Base-by-base conservation (phyloP, 1,140 invertebrate genomes). In the Thaumatotibia leucotreta region DNA sequence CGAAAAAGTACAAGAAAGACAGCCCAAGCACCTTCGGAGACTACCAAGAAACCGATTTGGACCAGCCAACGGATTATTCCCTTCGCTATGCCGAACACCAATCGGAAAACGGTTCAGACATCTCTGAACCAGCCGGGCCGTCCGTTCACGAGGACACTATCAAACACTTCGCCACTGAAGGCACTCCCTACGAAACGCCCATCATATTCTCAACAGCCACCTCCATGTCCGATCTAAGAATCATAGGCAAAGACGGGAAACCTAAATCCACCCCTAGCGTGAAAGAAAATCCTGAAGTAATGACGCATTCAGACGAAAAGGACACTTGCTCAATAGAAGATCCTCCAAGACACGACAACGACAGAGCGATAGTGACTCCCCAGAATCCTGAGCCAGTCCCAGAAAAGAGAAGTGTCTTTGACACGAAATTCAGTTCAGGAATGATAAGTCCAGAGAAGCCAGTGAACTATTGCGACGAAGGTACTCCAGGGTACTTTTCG, bases 111-210 rank as follows among this genome's bases (percentile, higher is more conserved):
- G 93, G 93, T 17, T 82, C 92, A 11, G 91, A 92, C 70, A 86
- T 88, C 33, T 88, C 92, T 35, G 88, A 92, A 77, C 83, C 91
- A 35, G 80, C 83, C 5, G 84, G 84, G 10, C 91, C 86, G 14
- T 83, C 91, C 0, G 89, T 92, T 27, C 92, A 93, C 66, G 95
- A 96, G 68, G 97, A 98, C 83, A 96, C 96, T 0, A 93, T 98
- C 0, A 97, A 96, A 80, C 98, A 97, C 65, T 99, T 98, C 81
- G 98, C 95, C 77, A 98, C 97, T 0, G 98, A 99, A 91, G 97
- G 96, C 9, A 98, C 97, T 0, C 97, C 97, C 0, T 94, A 96
- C 73, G 96, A 96, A 69, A 97, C 96, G 1, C 97, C 97, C 0
- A 92, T 95, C 32, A 96, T 95, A 80, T 97, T 96, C 72, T 98